Conservation (phyloP, 2,888 invertebrate species). For the Spilarctia lutea region DNA sequence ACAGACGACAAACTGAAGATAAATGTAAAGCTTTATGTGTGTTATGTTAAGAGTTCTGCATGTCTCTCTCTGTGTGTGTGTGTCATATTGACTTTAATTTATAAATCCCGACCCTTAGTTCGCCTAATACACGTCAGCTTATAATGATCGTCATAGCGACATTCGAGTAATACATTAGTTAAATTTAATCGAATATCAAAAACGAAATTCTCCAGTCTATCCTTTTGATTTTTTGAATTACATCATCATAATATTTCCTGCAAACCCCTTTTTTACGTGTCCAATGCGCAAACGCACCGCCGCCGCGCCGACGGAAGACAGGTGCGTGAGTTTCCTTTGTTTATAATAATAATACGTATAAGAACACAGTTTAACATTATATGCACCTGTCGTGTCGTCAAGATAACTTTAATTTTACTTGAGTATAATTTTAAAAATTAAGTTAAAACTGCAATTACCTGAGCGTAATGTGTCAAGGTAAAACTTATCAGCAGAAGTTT, state of each 20-base stretch:
- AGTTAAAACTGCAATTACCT: not conserved
- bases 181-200: not conserved
- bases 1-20: not conserved
- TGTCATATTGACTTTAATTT: too few species aligned
- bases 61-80: too few species aligned
- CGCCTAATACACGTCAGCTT: not conserved
- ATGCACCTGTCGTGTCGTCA: conserved; percentile 10
- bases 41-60: not conserved
- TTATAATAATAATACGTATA: conserved; percentile 17
- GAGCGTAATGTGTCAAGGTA: not conserved
- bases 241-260: not conserved
- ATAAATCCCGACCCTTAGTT: too few species aligned
- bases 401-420: not conserved
- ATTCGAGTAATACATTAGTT: not conserved
- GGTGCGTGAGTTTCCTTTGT: conserved; percentile 57
- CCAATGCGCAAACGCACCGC: conserved; percentile 38
- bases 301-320: conserved; percentile 53
- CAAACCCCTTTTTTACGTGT: conserved; percentile 35
- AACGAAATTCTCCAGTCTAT: not conserved
- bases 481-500: not conserved
- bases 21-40: not conserved
- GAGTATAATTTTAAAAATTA: not conserved
- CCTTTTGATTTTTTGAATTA: not conserved
- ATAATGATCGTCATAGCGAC: not conserved
- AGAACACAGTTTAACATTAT: conserved; percentile 17